Conservation (phyloP, 30 jellyfish, hydroid and myxozoan species). For the Chironex yamaguchii region DNA sequence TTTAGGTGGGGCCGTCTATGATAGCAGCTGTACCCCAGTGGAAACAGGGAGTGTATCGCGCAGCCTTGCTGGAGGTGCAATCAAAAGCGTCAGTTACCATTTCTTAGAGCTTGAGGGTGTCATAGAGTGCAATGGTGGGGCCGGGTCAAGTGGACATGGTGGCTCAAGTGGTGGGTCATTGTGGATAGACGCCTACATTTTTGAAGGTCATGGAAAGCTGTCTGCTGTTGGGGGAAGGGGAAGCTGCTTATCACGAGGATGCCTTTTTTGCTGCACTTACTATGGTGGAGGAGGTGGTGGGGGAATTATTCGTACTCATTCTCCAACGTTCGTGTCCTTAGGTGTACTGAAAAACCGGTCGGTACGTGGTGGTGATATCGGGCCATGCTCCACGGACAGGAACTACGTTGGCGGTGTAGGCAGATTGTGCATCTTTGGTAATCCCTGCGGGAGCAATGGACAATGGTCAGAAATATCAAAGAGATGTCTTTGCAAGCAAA, state of each 20-base stretch:
- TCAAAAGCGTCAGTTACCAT: constrained; percentile 39
- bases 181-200: constrained; percentile 68
- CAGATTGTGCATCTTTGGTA: constrained; percentile 45
- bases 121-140: constrained; percentile 41
- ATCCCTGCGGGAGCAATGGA: constrained; percentile 74
- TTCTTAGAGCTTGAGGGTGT: constrained; percentile 66
- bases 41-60: constrained; percentile 62
- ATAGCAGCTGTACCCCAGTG: constrained; percentile 57
- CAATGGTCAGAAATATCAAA: constrained; percentile 49
- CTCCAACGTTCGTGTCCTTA: constrained; percentile 65
- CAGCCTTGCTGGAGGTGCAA: constrained; percentile 71
- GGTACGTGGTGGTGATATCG: background rate
- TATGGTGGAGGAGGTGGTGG: constrained; percentile 83
- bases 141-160: constrained; percentile 58
- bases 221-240: constrained; percentile 72
- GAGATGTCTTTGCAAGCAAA: constrained; percentile 46
- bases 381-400: constrained; percentile 2
- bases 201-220: constrained; percentile 70
- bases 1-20: constrained; percentile 41
- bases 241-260: constrained; percentile 24
- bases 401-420: constrained; percentile 54
- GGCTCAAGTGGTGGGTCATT: constrained; percentile 78
- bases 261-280: constrained; percentile 1
- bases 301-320: constrained; percentile 58
- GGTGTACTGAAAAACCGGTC: background rate